phyloP scores from a whole-genome alignment of 2,888 invertebrate species.

The Phaedon cochleariae region DNA sequence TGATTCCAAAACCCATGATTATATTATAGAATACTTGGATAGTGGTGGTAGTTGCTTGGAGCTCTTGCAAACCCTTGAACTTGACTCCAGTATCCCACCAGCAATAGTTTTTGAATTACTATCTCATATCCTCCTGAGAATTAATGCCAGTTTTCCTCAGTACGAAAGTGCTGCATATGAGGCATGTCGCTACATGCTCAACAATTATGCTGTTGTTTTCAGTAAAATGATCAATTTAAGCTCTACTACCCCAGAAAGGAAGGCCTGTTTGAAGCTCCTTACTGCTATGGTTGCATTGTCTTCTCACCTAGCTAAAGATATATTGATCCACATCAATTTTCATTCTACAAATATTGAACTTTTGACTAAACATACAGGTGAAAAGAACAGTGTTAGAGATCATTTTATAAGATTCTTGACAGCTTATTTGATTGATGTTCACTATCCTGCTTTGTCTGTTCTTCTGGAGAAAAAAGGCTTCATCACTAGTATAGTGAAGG shows the following conservation, averaged over 20 bases:
- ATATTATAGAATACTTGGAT: slow-evolving; percentile 72
- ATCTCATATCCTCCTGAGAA: slow-evolving; percentile 73
- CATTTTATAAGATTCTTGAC: slow-evolving; percentile 80
- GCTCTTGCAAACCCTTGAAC: slow-evolving; percentile 71
- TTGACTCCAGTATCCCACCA: slow-evolving; percentile 68
- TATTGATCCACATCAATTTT: slow-evolving; percentile 74
- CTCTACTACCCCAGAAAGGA: slow-evolving; percentile 72
- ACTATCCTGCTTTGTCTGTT: slow-evolving; percentile 71
- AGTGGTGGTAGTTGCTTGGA: slow-evolving; percentile 77
- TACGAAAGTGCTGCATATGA: slow-evolving; percentile 70
- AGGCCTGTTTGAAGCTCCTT: slow-evolving; percentile 72
- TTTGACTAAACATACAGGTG: slow-evolving; percentile 67
- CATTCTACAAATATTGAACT: slow-evolving; percentile 69
- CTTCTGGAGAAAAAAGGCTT: slow-evolving; percentile 75
- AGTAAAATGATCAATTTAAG: slow-evolving; percentile 74
- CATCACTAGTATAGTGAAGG: slow-evolving; percentile 66
- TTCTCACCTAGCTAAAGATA: slow-evolving; percentile 74
- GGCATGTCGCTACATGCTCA: slow-evolving; percentile 75
- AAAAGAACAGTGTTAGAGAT: slow-evolving; percentile 74
- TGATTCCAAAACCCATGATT: slow-evolving; percentile 56
- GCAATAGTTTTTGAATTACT: slow-evolving; percentile 72
- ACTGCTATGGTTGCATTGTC: slow-evolving; percentile 80
- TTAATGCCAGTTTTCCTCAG: slow-evolving; percentile 69
- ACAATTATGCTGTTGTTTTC: slow-evolving; percentile 70
- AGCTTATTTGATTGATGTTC: slow-evolving; percentile 78